Evolutionary conservation across 2,888 invertebrate species (phyloP), one percentile per base, ranked within the genome.

Genomic region (Drosophila limbata): DNA sequence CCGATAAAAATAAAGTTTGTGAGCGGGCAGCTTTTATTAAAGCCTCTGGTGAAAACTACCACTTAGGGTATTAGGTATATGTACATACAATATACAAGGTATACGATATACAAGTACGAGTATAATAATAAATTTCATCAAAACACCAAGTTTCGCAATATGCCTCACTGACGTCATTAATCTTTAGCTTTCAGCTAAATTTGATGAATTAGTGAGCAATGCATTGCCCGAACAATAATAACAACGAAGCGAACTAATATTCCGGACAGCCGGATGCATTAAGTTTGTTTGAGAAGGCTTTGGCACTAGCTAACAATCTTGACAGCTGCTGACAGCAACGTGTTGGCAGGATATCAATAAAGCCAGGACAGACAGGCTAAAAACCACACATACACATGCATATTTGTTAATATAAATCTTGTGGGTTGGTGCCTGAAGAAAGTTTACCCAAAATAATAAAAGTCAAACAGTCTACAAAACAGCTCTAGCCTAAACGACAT

Each of bases 71-170:
- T 39, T 6, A 39, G 39, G 15, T 15, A 39, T n/a, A n/a, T n/a
- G n/a, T n/a, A n/a, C n/a, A n/a, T 25, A 25, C 25, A 25, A 25
- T 25, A 25, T 25, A 25, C 25, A 25, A 25, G 25, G 25, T 25
- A 25, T 39, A 39, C 8, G n/a, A 39, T 39, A 39, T 6, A 15
- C n/a, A 13, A 15, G 50, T 13, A 33, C 40, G 47, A 61, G 65
- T 70, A 61, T 57, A 75, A 84, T 84, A 86, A 84, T 86, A 84
- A 84, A 84, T 84, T 84, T 84, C 86, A 84, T 86, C 84, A 84
- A 84, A 84, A 84, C 84, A 84, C 86, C 84, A 86, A 84, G 84
- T 86, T 84, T 84, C 80, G 81, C 77, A 84, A 84, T 84, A 86
- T 86, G 81, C 84, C 86, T 86, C 84, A 84, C 86, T 84, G 25